Evolutionary conservation across 2,113 vertebrate species (phyloP).

Genomic region (Callopanchax toddi): DNA sequence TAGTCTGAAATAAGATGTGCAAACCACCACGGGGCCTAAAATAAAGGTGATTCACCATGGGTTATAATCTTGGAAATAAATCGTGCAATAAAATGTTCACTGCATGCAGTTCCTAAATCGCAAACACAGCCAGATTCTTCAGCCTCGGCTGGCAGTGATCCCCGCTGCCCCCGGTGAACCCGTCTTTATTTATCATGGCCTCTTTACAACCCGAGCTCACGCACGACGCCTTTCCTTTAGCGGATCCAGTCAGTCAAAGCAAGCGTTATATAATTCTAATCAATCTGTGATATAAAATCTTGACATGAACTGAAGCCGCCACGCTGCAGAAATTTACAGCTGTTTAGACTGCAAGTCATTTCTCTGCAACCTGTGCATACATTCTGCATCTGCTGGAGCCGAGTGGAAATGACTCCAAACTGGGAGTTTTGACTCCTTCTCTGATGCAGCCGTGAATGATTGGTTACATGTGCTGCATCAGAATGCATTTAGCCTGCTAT

Average conservation of each 20-base stretch:
- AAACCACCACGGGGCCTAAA: constrained; percentile 33
- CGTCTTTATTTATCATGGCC: constrained; percentile 49
- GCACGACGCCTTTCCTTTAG: constrained; percentile 52
- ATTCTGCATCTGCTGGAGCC: constrained; percentile 27
- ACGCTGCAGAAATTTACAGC: constrained; percentile 67
- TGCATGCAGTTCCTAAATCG: constrained; percentile 40
- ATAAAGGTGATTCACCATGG: constrained; percentile 52
- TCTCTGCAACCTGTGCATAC: constrained; percentile 29
- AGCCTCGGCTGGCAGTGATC: constrained; percentile 16
- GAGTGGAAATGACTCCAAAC: constrained; percentile 41
- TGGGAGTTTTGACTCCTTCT: constrained; percentile 35
- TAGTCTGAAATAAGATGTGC: constrained; percentile 20
- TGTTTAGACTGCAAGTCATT: constrained; percentile 64
- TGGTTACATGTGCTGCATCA: constrained; percentile 35
- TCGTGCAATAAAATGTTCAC: constrained; percentile 51
- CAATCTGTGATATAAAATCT: constrained; percentile 75
- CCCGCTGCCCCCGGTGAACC: constrained; percentile 44
- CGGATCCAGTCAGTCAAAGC: constrained; percentile 62
- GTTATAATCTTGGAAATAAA: constrained; percentile 49
- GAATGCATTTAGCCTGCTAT: constrained; percentile 22
- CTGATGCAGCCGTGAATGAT: constrained; percentile 34
- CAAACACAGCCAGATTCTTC: constrained; percentile 46
- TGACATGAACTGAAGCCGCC: constrained; percentile 47
- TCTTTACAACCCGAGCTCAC: constrained; percentile 50
- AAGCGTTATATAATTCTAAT: constrained; percentile 70